Conservation (phyloP, 2,797 vertebrate genomes). For the Neomorphus geoffroyi region DNA sequence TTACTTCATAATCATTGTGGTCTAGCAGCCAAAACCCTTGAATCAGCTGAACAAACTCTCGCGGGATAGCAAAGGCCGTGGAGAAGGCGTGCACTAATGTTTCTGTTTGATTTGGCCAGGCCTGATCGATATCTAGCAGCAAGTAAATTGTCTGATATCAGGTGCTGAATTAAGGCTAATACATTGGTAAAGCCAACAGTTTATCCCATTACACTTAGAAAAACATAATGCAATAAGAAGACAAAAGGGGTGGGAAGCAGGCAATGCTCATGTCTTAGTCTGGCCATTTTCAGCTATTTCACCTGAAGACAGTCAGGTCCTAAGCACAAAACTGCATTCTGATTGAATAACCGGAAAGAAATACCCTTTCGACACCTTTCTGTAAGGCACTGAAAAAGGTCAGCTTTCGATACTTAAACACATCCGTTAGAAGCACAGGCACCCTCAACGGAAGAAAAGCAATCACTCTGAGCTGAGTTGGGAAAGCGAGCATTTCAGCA, state of each 20-base stretch:
- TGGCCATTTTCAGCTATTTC: neutral
- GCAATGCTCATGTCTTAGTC: neutral
- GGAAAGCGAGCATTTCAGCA: too few species aligned
- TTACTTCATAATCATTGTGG: slow-evolving; percentile 91
- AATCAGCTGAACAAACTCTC: slow-evolving; percentile 90
- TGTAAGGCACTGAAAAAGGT: neutral
- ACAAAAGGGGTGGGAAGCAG: neutral
- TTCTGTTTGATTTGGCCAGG: slow-evolving; percentile 86
- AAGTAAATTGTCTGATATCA: slow-evolving; percentile 89
- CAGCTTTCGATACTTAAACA: neutral
- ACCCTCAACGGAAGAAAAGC: too few species aligned
- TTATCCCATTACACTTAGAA: neutral
- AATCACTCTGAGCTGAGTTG: too few species aligned
- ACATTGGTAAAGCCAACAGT: neutral
- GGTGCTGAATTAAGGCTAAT: slow-evolving; percentile 71
- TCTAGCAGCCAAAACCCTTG: slow-evolving; percentile 95
- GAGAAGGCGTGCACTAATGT: slow-evolving; percentile 89
- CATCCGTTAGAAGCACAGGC: too few species aligned
- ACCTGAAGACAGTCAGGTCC: neutral
- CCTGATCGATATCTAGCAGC: slow-evolving; percentile 92
- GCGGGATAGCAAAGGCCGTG: slow-evolving; percentile 89
- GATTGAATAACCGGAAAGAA: neutral
- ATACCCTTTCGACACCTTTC: neutral
- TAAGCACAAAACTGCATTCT: neutral
- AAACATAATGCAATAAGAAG: neutral